phyloP scores from a whole-genome alignment of 2,113 vertebrate genomes.

The Pluvialis apricaria region DNA sequence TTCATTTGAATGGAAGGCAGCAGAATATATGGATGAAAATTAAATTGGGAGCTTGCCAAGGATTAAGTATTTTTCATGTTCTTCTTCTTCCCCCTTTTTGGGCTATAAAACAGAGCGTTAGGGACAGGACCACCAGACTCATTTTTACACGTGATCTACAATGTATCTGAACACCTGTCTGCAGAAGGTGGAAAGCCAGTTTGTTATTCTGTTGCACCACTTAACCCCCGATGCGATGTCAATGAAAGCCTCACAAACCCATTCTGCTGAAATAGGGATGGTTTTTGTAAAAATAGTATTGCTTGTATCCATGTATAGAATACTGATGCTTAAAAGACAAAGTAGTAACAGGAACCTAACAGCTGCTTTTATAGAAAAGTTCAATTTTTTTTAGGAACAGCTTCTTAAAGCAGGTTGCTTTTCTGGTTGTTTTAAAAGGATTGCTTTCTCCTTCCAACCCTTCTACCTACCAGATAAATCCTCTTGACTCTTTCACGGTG shows the following conservation, averaged over 20 bases:
- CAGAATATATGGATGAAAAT: conserved; percentile 10
- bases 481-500: background rate
- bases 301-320: background rate
- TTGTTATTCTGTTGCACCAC: background rate
- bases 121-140: background rate
- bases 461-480: background rate
- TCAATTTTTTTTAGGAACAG: background rate
- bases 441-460: background rate
- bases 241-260: background rate
- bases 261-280: background rate
- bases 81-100: background rate
- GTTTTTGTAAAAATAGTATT: background rate
- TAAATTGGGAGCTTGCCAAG: background rate
- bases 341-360: background rate
- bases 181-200: background rate
- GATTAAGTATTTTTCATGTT: background rate
- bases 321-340: background rate
- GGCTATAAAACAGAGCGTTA: background rate
- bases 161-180: background rate
- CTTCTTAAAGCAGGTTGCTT: background rate
- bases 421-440: background rate
- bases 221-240: background rate
- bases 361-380: background rate
- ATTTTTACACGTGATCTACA: background rate
- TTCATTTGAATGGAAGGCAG: background rate